Conservation (phyloP, 2,113 vertebrate genomes). For the Coryphaenoides rupestris region DNA sequence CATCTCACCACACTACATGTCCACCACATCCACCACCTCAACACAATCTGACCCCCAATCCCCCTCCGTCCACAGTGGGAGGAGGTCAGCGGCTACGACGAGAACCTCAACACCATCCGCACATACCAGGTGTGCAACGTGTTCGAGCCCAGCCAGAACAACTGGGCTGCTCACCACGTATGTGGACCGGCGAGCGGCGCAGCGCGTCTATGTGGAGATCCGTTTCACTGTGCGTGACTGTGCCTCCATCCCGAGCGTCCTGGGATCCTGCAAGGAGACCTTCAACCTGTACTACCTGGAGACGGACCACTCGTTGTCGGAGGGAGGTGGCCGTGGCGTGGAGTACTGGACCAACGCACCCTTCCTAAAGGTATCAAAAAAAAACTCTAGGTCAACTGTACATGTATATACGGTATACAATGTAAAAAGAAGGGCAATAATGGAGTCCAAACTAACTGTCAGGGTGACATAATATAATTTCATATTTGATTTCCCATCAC, state of each 20-base stretch:
- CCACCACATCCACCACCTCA: background rate
- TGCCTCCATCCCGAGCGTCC: conserved; percentile 94
- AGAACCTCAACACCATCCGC: conserved; percentile 95
- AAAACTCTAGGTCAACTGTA: too few species aligned
- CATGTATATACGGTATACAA: too few species aligned
- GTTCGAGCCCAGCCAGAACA: conserved; percentile 98
- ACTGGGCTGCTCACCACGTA: conserved; percentile 98
- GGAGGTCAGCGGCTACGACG: conserved; percentile 95
- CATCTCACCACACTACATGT: background rate
- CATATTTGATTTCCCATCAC: too few species aligned
- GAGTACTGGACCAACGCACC: conserved; percentile 92
- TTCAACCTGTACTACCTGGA: conserved; percentile 99
- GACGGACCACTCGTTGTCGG: conserved; percentile 84
- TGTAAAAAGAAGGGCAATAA: too few species aligned
- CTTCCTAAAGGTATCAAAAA: conserved; percentile 83
- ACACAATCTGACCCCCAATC: background rate
- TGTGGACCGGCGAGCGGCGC: conserved; percentile 87
- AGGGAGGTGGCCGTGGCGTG: conserved; percentile 82
- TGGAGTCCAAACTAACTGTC: too few species aligned
- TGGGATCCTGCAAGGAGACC: conserved; percentile 97
- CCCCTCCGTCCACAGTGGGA: conserved; percentile 79
- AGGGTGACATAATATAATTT: too few species aligned
- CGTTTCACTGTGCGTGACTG: conserved; percentile 97
- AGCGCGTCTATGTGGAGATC: conserved; percentile 96
- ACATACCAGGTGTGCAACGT: conserved; percentile 99